These are phyloP conservation scores for Bombus terrestris DNA, from an alignment of 1,140 invertebrate species.

Conservation along the genomic window DNA sequence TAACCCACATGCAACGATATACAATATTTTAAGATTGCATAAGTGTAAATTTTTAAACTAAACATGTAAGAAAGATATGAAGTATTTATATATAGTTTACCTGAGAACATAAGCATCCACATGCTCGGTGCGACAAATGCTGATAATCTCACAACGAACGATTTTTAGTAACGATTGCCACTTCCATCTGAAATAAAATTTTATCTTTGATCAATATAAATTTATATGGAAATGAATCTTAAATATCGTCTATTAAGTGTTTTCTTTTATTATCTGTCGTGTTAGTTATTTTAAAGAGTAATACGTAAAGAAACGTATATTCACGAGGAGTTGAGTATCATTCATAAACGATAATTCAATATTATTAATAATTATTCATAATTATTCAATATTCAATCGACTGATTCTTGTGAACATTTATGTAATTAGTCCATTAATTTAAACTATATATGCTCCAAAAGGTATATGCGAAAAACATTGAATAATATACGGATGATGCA, in stretches of 20 bases:
- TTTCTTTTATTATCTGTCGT: no score
- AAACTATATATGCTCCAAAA: not conserved
- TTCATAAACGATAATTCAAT: not conserved
- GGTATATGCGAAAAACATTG: no score
- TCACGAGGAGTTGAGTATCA: not conserved
- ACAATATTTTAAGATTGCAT: not conserved
- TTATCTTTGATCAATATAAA: not conserved
- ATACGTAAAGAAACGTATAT: not conserved
- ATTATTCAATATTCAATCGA: no score
- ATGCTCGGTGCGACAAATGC: slow-evolving; percentile 92
- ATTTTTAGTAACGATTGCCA: slow-evolving; percentile 94
- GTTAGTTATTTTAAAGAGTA: not conserved
- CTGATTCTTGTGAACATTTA: not conserved
- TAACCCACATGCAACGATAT: not conserved
- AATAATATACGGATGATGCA: no score
- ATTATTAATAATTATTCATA: not conserved
- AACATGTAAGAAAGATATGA: not conserved
- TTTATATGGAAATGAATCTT: not conserved
- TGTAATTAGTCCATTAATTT: not conserved
- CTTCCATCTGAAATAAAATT: slow-evolving; percentile 86
- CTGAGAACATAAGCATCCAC: slow-evolving; percentile 98
- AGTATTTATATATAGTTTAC: slow-evolving; percentile 80
- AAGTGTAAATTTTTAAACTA: not conserved
- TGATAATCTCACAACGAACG: slow-evolving; percentile 98
- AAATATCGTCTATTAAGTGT: not conserved